Evolutionary conservation across 2,113 vertebrate genomes (phyloP).

Genomic region (Microcebus jonahi): DNA sequence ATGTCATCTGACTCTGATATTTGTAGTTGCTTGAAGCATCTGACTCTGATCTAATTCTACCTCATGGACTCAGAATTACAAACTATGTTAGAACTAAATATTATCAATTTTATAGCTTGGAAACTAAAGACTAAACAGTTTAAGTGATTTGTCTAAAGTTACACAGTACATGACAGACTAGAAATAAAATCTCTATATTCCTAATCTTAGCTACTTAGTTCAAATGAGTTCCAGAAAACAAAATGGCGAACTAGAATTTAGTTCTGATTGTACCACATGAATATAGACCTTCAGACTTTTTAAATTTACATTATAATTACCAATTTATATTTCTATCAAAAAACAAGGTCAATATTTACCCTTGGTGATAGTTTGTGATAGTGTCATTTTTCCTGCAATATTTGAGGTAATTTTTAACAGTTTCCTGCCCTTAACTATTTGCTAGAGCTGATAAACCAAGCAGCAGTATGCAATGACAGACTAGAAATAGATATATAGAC

Average conservation of each 20-base stretch:
- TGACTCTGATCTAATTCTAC: not conserved
- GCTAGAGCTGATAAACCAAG: not conserved
- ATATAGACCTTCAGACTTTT: not conserved
- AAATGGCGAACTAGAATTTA: not conserved
- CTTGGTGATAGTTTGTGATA: not conserved
- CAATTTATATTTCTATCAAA: constrained; percentile 13
- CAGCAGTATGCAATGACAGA: not conserved
- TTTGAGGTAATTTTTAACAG: not conserved
- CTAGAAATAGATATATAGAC: not conserved
- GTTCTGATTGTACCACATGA: not conserved
- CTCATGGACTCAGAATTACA: not conserved
- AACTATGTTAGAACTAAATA: not conserved
- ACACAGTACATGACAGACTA: not conserved
- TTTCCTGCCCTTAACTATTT: not conserved
- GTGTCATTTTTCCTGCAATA: not conserved
- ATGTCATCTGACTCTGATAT: not conserved
- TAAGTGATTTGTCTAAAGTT: not conserved
- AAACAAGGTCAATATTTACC: not conserved
- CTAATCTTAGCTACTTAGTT: not conserved
- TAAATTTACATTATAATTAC: not conserved
- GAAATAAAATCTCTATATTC: not conserved
- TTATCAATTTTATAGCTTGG: not conserved
- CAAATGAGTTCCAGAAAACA: not conserved
- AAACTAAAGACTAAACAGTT: not conserved
- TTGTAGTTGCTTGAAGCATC: not conserved